These are phyloP conservation scores for Philopedon plagiatum DNA, from an alignment of 2,888 invertebrate genomes.

Conservation along the genomic window DNA sequence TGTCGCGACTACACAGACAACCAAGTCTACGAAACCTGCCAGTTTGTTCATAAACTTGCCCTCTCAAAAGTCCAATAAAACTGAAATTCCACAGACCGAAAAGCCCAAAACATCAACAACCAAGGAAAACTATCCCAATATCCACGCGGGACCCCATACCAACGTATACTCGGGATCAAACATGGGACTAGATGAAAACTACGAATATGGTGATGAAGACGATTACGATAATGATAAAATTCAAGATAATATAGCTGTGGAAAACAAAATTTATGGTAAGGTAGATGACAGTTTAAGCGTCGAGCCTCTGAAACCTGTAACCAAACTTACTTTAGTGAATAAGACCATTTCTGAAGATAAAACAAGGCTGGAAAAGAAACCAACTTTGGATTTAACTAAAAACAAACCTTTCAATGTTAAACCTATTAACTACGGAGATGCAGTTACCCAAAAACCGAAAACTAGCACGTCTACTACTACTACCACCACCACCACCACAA, in stretches of 20 bases:
- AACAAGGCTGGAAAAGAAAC: slow-evolving; percentile 39
- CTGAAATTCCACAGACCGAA: slow-evolving; percentile 46
- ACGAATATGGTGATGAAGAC: slow-evolving; percentile 62
- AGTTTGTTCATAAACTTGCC: slow-evolving; percentile 57
- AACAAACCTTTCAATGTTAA: slow-evolving; percentile 33
- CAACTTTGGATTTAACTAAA: slow-evolving; percentile 22
- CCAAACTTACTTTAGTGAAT: slow-evolving; percentile 45
- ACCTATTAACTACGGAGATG: slow-evolving; percentile 25
- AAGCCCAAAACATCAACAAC: slow-evolving; percentile 51
- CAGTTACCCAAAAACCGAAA: slow-evolving; percentile 1
- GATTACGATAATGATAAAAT: slow-evolving; percentile 59
- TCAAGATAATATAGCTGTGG: slow-evolving; percentile 62
- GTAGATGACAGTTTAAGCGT: slow-evolving; percentile 52
- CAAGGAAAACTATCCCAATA: slow-evolving; percentile 51
- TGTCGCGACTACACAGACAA: slow-evolving; percentile 55
- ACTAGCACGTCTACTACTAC: slow-evolving; percentile 38
- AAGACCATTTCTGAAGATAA: slow-evolving; percentile 54
- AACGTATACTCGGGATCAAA: slow-evolving; percentile 59
- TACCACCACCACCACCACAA: slow-evolving; percentile 22
- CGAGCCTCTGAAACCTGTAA: slow-evolving; percentile 51
- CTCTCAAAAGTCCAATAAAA: slow-evolving; percentile 14
- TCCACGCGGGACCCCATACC: slow-evolving; percentile 53
- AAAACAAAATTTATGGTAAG: slow-evolving; percentile 55
- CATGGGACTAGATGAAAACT: slow-evolving; percentile 59
- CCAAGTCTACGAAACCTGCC: slow-evolving; percentile 53